Percentiles rank a stretch among this genome's conserved stretches.
phyloP scores from a whole-genome alignment of 2,113 vertebrate species.

The Jacana jacana region DNA sequence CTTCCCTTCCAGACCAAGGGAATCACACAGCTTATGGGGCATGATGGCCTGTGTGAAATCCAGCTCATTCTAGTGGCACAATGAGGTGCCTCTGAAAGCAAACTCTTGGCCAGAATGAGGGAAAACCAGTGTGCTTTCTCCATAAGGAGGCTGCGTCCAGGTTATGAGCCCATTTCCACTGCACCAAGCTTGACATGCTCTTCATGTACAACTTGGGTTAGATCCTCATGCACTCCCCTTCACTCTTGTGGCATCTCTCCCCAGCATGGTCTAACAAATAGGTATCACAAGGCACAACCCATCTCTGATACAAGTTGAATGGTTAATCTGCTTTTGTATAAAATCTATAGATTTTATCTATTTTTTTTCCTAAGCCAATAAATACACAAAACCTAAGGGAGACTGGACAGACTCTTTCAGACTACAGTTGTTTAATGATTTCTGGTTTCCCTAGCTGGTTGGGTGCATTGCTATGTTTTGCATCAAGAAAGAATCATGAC shows the following conservation, averaged over 20 bases:
- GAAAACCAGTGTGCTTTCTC: background rate
- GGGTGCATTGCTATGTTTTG: background rate
- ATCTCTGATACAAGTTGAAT: background rate
- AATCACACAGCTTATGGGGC: background rate
- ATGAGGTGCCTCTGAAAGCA: background rate
- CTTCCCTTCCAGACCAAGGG: background rate
- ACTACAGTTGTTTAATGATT: background rate
- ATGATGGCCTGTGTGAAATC: background rate
- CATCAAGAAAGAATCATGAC: background rate
- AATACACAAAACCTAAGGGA: background rate
- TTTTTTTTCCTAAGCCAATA: background rate
- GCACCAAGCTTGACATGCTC: fast-evolving
- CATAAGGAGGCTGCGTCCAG: background rate
- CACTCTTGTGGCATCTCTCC: background rate
- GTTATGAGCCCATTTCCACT: background rate
- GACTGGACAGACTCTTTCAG: background rate
- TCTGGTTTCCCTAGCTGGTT: background rate
- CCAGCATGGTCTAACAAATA: background rate
- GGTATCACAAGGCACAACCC: background rate
- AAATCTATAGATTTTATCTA: background rate
- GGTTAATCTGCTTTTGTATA: background rate
- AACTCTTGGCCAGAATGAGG: background rate
- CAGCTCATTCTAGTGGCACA: background rate
- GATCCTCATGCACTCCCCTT: fast-evolving
- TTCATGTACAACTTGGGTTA: background rate